Evolutionary conservation across 2,113 vertebrate species (phyloP).

Genomic region (Triplophysa dalaica): DNA sequence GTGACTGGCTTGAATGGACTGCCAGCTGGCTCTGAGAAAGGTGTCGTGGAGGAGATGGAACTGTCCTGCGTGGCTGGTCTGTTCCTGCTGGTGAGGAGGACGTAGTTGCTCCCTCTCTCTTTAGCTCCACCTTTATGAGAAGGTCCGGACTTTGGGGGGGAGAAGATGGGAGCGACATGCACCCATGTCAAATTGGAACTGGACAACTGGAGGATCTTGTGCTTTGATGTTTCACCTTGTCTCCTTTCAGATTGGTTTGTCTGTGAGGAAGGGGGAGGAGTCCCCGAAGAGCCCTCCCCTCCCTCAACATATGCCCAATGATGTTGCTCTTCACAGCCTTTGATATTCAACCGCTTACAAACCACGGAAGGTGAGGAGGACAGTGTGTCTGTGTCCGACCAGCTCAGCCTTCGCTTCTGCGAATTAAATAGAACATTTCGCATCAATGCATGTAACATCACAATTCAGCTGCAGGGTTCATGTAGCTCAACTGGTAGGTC

Average conservation of each 20-base stretch:
- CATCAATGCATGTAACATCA: conserved; percentile 1
- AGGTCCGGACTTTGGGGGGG: conserved; percentile 69
- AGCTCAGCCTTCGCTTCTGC: conserved; percentile 76
- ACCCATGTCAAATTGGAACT: conserved; percentile 82
- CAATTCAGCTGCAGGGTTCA: background rate
- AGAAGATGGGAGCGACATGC: conserved; percentile 79
- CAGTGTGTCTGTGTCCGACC: conserved; percentile 67
- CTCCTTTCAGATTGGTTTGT: conserved; percentile 10
- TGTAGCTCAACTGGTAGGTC: too few relatives aligned
- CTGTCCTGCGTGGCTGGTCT: conserved; percentile 72
- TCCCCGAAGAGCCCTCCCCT: conserved; percentile 7
- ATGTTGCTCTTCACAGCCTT: conserved; percentile 48
- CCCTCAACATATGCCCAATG: conserved; percentile 25
- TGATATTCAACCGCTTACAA: conserved; percentile 54
- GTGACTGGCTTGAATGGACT: conserved; percentile 65
- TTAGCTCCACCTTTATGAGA: conserved; percentile 42
- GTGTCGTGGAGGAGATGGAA: conserved; percentile 70
- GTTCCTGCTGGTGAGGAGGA: conserved; percentile 51
- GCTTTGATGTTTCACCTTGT: conserved; percentile 41
- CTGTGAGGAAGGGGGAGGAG: conserved; percentile 18
- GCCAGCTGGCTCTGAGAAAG: conserved; percentile 57
- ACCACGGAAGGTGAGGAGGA: conserved; percentile 56
- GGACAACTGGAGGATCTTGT: conserved; percentile 64
- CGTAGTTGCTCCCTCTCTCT: conserved; percentile 28
- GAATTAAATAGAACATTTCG: background rate